Evolutionary conservation across 2,888 invertebrate genomes (phyloP).

Genomic region (Crocallis elinguaria): DNA sequence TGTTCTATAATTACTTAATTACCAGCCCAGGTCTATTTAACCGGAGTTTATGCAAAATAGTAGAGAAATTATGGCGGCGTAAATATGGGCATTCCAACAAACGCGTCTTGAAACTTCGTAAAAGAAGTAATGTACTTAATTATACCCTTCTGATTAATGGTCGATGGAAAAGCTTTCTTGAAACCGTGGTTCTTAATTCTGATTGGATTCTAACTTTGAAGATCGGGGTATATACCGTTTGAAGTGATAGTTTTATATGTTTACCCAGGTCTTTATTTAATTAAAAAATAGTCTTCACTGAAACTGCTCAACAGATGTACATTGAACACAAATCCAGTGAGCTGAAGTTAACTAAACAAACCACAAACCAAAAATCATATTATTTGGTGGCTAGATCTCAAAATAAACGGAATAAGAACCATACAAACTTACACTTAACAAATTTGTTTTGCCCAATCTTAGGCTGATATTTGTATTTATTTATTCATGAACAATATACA

Average conservation of each 20-base stretch:
- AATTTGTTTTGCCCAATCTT: too few relatives aligned
- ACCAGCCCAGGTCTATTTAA: neutral
- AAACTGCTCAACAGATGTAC: too few relatives aligned
- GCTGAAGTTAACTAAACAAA: too few relatives aligned
- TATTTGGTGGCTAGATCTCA: too few relatives aligned
- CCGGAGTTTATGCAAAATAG: neutral
- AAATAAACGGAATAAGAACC: too few relatives aligned
- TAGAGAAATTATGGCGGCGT: neutral
- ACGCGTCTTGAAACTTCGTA: neutral
- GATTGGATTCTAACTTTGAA: neutral
- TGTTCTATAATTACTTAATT: neutral
- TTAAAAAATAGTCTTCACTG: too few relatives aligned
- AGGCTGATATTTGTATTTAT: too few relatives aligned
- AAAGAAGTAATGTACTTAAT: slow-evolving; percentile 4
- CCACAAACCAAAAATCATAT: too few relatives aligned
- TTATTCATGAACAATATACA: too few relatives aligned
- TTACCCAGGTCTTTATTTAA: too few relatives aligned
- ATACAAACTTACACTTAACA: too few relatives aligned
- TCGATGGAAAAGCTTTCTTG: neutral
- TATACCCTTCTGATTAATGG: neutral
- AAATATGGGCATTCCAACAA: neutral
- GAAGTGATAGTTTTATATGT: neutral
- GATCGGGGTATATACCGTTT: neutral
- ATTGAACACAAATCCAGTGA: too few relatives aligned
- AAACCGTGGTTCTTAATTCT: neutral